Evolutionary conservation across 2,888 invertebrate genomes (phyloP).

Genomic region (Molanna angustata): DNA sequence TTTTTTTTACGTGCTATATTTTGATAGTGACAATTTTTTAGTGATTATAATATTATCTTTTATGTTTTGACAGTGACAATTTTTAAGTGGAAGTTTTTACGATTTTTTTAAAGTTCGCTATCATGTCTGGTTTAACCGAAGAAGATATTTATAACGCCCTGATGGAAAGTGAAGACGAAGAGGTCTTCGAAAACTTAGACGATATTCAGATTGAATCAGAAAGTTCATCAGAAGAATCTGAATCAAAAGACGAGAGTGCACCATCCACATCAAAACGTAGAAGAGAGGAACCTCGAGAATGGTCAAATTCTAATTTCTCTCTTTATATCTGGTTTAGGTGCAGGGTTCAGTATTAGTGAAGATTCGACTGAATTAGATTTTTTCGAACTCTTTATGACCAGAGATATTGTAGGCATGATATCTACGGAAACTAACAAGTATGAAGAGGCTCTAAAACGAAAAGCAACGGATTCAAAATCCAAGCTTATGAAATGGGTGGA

Average conservation of each 20-base stretch:
- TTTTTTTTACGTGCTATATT: no score
- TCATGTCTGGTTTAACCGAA: no score
- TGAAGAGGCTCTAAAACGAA: constrained; percentile 1
- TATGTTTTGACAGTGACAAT: background rate
- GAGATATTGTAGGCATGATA: constrained; percentile 3
- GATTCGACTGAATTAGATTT: constrained; percentile 1
- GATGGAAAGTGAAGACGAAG: constrained; percentile 2
- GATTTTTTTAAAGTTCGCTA: background rate
- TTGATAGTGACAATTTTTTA: background rate
- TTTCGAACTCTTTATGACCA: background rate
- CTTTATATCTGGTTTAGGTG: background rate
- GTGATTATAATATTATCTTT: background rate
- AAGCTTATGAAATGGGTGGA: no score
- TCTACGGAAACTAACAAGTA: constrained; percentile 4
- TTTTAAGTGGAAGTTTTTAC: background rate
- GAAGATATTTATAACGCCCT: no score
- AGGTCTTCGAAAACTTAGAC: constrained; percentile 1
- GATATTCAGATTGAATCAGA: constrained; percentile 1
- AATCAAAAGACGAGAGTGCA: constrained; percentile 1
- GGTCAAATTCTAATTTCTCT: background rate
- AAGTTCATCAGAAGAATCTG: constrained; percentile 3
- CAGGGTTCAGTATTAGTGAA: background rate
- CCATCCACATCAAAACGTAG: constrained; percentile 4
- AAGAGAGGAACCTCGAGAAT: constrained; percentile 2
- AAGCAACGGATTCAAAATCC: background rate